phyloP scores from a whole-genome alignment of 2,888 invertebrate genomes.

The Mylabris sibirica region DNA sequence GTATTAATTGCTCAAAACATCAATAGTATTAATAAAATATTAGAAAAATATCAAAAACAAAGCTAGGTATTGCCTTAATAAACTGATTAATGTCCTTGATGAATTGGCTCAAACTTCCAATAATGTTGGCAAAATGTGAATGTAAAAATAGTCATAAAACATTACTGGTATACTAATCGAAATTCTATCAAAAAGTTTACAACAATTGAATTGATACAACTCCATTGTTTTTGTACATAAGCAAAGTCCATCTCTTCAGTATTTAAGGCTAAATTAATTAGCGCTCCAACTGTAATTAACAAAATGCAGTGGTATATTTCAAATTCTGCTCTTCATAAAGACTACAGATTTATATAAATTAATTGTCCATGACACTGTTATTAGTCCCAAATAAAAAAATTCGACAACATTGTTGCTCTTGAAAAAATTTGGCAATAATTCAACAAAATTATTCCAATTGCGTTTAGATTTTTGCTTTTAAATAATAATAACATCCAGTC shows the following conservation, averaged over 20 bases:
- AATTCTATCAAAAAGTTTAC: not conserved
- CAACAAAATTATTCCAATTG: constrained; percentile 9
- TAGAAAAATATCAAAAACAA: constrained; percentile 2
- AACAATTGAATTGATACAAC: not conserved
- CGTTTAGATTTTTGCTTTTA: not conserved
- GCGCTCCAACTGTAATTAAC: not conserved
- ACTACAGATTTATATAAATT: not conserved
- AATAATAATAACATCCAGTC: not conserved
- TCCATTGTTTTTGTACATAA: not conserved
- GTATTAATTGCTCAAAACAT: not conserved
- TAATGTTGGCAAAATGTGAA: constrained; percentile 7
- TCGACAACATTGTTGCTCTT: not conserved
- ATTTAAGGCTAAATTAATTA: not conserved
- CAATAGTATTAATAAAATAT: not conserved
- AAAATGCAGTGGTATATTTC: no score
- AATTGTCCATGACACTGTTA: not conserved
- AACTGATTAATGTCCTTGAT: constrained; percentile 24
- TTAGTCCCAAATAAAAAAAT: not conserved
- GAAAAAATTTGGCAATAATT: constrained; percentile 10
- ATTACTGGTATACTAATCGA: not conserved
- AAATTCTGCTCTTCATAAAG: no score
- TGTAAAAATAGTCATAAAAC: constrained; percentile 5
- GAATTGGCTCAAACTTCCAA: constrained; percentile 23
- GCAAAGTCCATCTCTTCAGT: not conserved
- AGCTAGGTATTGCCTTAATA: constrained; percentile 14